These are phyloP conservation scores for Sciurus niger DNA, from an alignment of 2,113 vertebrate genomes.

Conservation along the genomic window DNA sequence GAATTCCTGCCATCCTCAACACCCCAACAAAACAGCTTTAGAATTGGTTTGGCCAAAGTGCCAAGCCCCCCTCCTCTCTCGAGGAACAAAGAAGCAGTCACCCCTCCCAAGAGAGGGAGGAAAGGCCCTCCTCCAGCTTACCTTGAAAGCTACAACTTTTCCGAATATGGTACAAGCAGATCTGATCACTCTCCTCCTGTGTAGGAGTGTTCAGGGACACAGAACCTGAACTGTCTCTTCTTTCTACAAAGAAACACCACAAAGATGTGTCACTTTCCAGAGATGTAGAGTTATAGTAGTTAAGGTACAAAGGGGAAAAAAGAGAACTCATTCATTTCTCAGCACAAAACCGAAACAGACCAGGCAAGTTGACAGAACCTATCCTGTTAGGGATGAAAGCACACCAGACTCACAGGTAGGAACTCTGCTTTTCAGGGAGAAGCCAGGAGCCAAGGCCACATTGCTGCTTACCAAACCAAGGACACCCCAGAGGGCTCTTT, in stretches of 20 bases:
- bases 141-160: slow-evolving; percentile 93
- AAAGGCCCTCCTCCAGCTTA: slow-evolving; percentile 80
- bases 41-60: not conserved
- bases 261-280: not conserved
- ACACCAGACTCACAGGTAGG: not conserved
- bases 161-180: slow-evolving; percentile 94
- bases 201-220: slow-evolving; percentile 59
- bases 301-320: not conserved
- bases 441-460: not conserved
- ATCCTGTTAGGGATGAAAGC: not conserved
- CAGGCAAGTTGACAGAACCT: not conserved
- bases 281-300: not conserved
- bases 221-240: slow-evolving; percentile 73
- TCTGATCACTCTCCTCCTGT: slow-evolving; percentile 90
- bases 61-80: not conserved
- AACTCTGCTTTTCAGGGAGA: not conserved
- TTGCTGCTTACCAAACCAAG: not conserved
- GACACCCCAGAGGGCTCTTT: not conserved
- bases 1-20: slow-evolving; percentile 11
- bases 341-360: not conserved
- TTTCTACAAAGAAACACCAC: slow-evolving; percentile 80
- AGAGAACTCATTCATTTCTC: not conserved
- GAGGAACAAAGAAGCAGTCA: not conserved
- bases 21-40: slow-evolving; percentile 1
- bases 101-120: not conserved